Evolutionary conservation across 2,888 invertebrate genomes (phyloP).

Genomic region (Meteorus colon): DNA sequence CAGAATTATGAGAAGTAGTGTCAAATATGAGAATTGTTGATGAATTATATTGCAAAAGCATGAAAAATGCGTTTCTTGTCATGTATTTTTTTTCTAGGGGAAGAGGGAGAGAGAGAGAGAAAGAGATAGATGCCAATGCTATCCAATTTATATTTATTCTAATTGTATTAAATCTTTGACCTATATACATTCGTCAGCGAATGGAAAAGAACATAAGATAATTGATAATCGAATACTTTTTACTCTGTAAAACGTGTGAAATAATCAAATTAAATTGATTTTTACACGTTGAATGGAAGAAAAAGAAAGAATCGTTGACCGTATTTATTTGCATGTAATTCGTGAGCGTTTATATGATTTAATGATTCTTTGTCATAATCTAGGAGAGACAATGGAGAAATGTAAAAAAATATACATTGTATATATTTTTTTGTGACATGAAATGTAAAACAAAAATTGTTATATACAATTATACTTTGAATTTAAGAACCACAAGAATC

Average conservation of each 20-base stretch:
- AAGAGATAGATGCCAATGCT: background rate
- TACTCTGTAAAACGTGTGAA: background rate
- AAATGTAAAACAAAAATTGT: background rate
- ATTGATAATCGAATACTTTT: background rate
- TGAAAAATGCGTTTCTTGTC: background rate
- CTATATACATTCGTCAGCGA: background rate
- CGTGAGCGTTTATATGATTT: background rate
- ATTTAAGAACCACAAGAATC: background rate
- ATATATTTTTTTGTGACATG: background rate
- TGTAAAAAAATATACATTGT: slow-evolving; percentile 2
- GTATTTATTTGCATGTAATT: background rate
- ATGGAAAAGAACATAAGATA: background rate
- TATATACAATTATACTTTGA: background rate
- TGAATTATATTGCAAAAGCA: background rate
- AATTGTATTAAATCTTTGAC: background rate
- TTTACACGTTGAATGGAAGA: background rate
- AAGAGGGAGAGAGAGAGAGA: background rate
- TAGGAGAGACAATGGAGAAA: background rate
- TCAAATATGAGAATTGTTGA: background rate
- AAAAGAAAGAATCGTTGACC: background rate
- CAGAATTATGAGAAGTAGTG: background rate
- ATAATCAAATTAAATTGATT: background rate
- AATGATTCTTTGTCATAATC: background rate
- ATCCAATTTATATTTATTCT: background rate
- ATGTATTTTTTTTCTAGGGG: background rate